Evolutionary conservation across 2,113 vertebrate genomes (phyloP).

Genomic region (Toxostoma redivivum): DNA sequence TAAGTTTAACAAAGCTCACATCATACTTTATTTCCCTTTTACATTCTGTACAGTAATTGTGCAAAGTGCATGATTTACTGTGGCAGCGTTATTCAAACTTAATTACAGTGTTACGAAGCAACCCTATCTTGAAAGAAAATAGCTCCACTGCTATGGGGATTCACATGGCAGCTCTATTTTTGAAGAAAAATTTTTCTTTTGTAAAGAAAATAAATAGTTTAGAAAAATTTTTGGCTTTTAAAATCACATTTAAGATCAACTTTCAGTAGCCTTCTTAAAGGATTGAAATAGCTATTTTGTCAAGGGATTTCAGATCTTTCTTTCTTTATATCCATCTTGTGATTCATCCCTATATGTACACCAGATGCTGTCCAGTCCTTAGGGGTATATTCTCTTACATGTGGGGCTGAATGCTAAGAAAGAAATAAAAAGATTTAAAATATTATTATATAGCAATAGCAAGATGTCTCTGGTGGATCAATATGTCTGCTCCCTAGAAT

Average conservation of each 20-base stretch:
- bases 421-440: conserved; percentile 44
- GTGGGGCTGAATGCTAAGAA: conserved; percentile 35
- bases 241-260: conserved; percentile 48
- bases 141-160: conserved; percentile 49
- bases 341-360: background rate
- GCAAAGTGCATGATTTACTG: conserved; percentile 65
- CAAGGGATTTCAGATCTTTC: conserved; percentile 43
- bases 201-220: conserved; percentile 31
- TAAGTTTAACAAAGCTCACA: conserved; percentile 65
- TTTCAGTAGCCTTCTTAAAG: conserved; percentile 36
- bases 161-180: conserved; percentile 29
- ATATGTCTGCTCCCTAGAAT: background rate
- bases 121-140: conserved; percentile 61
- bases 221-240: conserved; percentile 24
- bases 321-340: conserved; percentile 30
- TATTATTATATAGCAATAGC: background rate
- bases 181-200: background rate
- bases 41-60: conserved; percentile 59
- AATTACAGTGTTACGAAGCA: conserved; percentile 68
- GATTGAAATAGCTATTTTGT: conserved; percentile 31
- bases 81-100: conserved; percentile 69
- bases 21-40: conserved; percentile 57
- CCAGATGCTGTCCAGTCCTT: conserved; percentile 22
- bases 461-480: conserved; percentile 7
- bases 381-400: conserved; percentile 15